Evolutionary conservation across 2,113 vertebrate genomes (phyloP).

Genomic region (Actenoides hombroni): DNA sequence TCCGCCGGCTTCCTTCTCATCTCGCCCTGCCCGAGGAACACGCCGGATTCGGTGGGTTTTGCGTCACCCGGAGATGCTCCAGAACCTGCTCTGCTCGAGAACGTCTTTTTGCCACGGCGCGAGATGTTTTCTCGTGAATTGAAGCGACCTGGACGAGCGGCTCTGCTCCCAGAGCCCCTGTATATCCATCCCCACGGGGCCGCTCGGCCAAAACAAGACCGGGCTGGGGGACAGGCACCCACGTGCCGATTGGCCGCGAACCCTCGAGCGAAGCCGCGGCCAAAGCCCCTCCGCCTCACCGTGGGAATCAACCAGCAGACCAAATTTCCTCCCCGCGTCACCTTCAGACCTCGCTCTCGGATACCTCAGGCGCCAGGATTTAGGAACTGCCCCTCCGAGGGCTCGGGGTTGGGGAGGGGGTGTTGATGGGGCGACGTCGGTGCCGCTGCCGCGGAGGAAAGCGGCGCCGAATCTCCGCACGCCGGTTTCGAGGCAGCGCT

Average conservation of each 20-base stretch:
- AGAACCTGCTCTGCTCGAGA: rapidly evolving
- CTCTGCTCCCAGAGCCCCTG: neutral
- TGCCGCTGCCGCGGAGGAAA: rapidly evolving
- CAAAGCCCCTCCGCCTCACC: neutral
- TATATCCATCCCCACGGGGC: neutral
- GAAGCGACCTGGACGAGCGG: neutral
- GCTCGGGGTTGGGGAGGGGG: neutral
- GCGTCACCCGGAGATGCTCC: neutral
- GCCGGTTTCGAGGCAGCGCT: neutral
- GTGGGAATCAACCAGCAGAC: neutral
- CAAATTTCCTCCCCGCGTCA: neutral
- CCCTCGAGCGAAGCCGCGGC: rapidly evolving
- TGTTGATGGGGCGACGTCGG: rapidly evolving
- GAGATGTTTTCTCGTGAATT: neutral
- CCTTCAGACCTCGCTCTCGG: neutral
- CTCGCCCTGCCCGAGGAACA: neutral
- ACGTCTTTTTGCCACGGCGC: rapidly evolving
- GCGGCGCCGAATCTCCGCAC: rapidly evolving
- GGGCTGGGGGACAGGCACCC: neutral
- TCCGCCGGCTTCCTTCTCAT: neutral
- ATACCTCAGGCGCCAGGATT: rapidly evolving
- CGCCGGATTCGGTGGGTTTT: rapidly evolving
- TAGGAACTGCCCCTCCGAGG: neutral
- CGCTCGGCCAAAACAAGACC: neutral
- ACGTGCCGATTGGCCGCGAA: rapidly evolving